Conservation (phyloP, 2,113 vertebrate genomes). For the Papio anubis region DNA sequence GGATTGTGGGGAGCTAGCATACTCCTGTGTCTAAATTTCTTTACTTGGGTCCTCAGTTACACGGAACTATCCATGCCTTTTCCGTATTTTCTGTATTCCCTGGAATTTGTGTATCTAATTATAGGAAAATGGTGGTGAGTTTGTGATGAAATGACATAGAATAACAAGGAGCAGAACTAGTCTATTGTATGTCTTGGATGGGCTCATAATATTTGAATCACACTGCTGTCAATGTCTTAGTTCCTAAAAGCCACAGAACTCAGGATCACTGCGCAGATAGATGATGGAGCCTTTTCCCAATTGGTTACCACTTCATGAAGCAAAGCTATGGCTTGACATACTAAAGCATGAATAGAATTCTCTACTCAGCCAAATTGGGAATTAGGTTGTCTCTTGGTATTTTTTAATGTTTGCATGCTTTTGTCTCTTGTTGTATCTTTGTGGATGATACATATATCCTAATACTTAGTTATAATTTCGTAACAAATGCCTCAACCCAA, state of each 20-base stretch:
- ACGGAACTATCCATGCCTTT: neutral
- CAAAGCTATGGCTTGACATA: neutral
- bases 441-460: neutral
- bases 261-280: neutral
- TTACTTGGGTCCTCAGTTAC: neutral
- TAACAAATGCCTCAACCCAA: neutral
- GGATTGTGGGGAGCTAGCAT: neutral
- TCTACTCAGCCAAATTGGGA: neutral
- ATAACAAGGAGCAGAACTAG: neutral
- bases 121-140: neutral
- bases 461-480: neutral
- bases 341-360: neutral
- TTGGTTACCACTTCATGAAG: neutral
- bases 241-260: neutral
- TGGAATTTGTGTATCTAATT: neutral
- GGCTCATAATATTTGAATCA: neutral
- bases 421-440: neutral
- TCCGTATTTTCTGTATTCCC: neutral
- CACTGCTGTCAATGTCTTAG: neutral
- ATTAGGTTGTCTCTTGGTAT: neutral
- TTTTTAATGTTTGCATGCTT: neutral
- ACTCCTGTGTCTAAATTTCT: neutral
- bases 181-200: neutral
- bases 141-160: neutral
- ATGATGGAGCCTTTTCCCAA: neutral